Evolutionary conservation across 2,888 invertebrate genomes (phyloP).

Genomic region (Pristionchus maxplancki): DNA sequence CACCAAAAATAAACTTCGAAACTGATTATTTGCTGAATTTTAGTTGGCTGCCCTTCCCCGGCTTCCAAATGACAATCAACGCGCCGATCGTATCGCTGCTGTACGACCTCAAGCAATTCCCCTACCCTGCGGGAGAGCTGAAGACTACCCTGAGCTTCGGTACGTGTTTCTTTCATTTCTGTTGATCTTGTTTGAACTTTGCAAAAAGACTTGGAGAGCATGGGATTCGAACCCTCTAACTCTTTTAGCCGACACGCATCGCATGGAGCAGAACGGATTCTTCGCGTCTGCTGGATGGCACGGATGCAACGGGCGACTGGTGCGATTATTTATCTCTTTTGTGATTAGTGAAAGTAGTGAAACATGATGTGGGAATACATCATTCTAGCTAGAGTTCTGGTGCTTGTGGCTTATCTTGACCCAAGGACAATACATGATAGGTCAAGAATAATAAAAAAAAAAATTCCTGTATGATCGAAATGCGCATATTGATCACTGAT

Average conservation of each 20-base stretch:
- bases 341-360: too few species aligned
- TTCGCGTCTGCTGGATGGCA: neutral
- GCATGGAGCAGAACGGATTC: slow-evolving; percentile 4
- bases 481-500: too few species aligned
- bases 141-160: neutral
- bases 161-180: neutral
- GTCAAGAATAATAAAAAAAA: too few species aligned
- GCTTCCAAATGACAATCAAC: neutral
- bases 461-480: too few species aligned
- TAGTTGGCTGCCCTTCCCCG: neutral
- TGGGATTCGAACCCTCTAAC: neutral
- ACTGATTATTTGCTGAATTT: neutral
- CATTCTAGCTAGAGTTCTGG: too few species aligned
- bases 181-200: too few species aligned
- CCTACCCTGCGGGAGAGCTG: neutral
- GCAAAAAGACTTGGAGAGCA: too few species aligned
- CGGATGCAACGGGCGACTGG: neutral
- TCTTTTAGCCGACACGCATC: neutral
- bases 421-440: too few species aligned
- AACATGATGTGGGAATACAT: too few species aligned
- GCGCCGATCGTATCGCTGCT: neutral
- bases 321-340: too few species aligned
- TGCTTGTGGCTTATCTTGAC: too few species aligned
- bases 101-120: neutral
- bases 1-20: too few species aligned